Base-by-base conservation (phyloP, 2,888 invertebrate species). In the Melanostoma scalare region DNA sequence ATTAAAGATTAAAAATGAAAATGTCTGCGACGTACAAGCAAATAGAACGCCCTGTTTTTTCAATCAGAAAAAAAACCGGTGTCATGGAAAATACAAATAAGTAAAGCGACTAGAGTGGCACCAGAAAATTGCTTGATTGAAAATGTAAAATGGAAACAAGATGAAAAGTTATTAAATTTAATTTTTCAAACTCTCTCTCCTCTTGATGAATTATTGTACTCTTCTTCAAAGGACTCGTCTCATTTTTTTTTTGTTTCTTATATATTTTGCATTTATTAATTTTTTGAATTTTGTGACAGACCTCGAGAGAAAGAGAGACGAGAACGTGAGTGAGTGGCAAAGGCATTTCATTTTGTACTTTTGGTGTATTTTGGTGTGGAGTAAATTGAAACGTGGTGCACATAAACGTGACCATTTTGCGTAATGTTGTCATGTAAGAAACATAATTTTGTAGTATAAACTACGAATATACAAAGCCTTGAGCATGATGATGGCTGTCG, bases 361-460 rank as follows among this genome's bases (percentile, higher is more conserved):
- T 65, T 20, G 20, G 20, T 20, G 50, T 79, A 78, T 79, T 65
- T 67, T 65, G 65, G 44, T 67, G 46, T 44, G 58, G 46, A 79
- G 84, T 67, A 84, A 84, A 84, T 84, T 84, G 74, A 78, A 69
- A 84, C 84, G 84, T 84, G 79, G 65, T 75, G 84, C 84, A 71
- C 79, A 79, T 84, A 84, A 79, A 84, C 84, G 84, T 84, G 84
- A 84, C 74, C 79, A 84, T 84, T 79, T 84, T 84, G 79, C 79
- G 79, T 75, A 84, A 84, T 79, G 74, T 58, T 35, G 20, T 63
- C 53, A 35, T 69, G 52, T 61, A 44, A 68, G 38, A 30, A 42
- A 71, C 61, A 40, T 52, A 73, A 65, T 61, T 72, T 20, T 20
- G 65, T 61, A 71, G 52, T 40, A 48, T 53, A 30, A 52, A 56